Base-by-base conservation (phyloP, 2,888 invertebrate species). In the Tyria jacobaeae region DNA sequence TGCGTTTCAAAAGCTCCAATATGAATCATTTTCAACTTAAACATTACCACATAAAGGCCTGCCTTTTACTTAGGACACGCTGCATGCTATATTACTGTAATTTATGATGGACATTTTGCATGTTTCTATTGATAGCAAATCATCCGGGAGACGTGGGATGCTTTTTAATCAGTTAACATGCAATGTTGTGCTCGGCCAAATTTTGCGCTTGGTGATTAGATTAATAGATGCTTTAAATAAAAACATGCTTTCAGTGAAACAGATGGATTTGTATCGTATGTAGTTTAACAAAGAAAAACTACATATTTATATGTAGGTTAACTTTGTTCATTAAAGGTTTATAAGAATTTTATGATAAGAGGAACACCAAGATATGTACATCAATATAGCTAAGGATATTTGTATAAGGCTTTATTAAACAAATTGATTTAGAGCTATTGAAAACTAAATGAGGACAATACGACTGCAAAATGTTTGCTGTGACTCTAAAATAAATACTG, bases 21-120 rank as follows among this genome's bases (percentile, higher is more conserved):
- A 67, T 73, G 71, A 64, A 69, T 70, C 68, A 82, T 73, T 79
- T 75, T 79, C 55, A 66, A 73, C 80, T 75, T 73, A 80, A 78
- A 35, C 44, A 63, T 61, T 51, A 44, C 55, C 51, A 56, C 53
- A 70, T 77, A 77, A 60, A 73, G 66, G 48, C 62, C 68, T 56
- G 52, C 50, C 48, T 14, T 7, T 53, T 41, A 47, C 47, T 52
- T 54, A 47, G 49, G 41, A 44, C 41, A 25, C 15, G 50, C 31
- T 57, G 50, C 35, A 64, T 59, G 62, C 57, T 54, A 57, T 49
- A 51, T 50, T 64, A 57, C 62, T 73, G 61, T 73, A 73, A 75
- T 75, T 73, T 71, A 74, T 57, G 69, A 72, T 77, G 63, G 67
- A 64, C 66, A 69, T 79, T 80, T 80, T 76, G 78, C 80, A 70